These are phyloP conservation scores for Uloborus diversus DNA, from an alignment of 1,140 invertebrate genomes.

Conservation along the genomic window DNA sequence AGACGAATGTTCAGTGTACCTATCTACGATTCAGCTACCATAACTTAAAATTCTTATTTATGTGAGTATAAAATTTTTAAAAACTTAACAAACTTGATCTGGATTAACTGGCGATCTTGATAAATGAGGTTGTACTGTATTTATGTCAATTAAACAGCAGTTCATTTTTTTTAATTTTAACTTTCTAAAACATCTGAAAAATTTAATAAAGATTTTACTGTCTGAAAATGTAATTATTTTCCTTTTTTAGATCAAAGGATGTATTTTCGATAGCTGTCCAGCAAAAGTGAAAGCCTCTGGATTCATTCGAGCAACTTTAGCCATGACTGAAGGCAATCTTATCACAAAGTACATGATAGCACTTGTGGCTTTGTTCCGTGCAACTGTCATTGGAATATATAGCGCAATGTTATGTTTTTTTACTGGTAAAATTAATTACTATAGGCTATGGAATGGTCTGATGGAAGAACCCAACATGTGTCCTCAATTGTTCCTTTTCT, in stretches of 20 bases:
- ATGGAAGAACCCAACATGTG: slow-evolving; percentile 68
- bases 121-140: too few species aligned
- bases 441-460: slow-evolving; percentile 61
- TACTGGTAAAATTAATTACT: slow-evolving; percentile 41
- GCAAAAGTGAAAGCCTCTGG: slow-evolving; percentile 71
- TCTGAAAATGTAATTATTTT: too few species aligned
- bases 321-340: slow-evolving; percentile 64
- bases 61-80: too few species aligned
- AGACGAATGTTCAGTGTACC: too few species aligned
- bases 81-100: too few species aligned
- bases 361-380: slow-evolving; percentile 57
- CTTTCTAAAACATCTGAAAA: too few species aligned
- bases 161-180: too few species aligned
- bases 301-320: slow-evolving; percentile 71
- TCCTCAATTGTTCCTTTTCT: slow-evolving; percentile 80
- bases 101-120: too few species aligned
- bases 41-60: too few species aligned
- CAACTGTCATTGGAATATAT: slow-evolving; percentile 58
- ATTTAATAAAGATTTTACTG: too few species aligned
- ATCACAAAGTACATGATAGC: slow-evolving; percentile 57
- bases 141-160: too few species aligned
- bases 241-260: slow-evolving; percentile 71
- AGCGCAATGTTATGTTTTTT: slow-evolving; percentile 59
- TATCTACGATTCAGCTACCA: too few species aligned
- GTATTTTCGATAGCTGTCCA: slow-evolving; percentile 80